phyloP scores from a whole-genome alignment of 2,113 vertebrate species.

The Oryzias melastigma region DNA sequence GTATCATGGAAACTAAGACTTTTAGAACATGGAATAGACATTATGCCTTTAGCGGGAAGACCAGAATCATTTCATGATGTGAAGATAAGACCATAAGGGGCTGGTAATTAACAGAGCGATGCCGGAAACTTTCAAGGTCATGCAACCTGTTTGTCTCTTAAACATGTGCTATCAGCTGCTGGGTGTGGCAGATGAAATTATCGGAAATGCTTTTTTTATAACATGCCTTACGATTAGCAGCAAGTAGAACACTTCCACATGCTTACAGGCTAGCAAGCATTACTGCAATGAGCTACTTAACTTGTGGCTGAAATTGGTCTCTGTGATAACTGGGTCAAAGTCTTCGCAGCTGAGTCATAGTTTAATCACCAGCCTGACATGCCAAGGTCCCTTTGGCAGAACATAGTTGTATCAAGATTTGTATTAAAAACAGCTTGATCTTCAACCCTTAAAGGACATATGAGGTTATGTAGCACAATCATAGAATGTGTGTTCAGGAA shows the following conservation, averaged over 20 bases:
- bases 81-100: not conserved
- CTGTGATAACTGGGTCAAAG: conserved; percentile 17
- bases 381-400: conserved; percentile 1
- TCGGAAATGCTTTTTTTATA: conserved; percentile 35
- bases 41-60: not conserved
- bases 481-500: no score
- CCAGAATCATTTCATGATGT: conserved; percentile 7
- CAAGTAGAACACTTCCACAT: conserved; percentile 6
- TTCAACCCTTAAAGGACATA: not conserved
- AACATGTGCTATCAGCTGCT: conserved; percentile 2
- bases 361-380: not conserved
- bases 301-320: conserved; percentile 26
- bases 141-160: not conserved
- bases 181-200: conserved; percentile 33
- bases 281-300: conserved; percentile 27
- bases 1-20: not conserved
- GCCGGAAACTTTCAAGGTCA: not conserved
- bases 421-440: not conserved
- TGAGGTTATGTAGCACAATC: no score
- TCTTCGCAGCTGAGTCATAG: conserved; percentile 5
- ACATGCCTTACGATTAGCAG: conserved; percentile 35
- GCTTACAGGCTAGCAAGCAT: not conserved
- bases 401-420: not conserved
- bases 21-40: not conserved
- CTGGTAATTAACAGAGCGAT: not conserved